Base-by-base conservation (phyloP, 2,888 invertebrate genomes). In the Harpalus rubripes region DNA sequence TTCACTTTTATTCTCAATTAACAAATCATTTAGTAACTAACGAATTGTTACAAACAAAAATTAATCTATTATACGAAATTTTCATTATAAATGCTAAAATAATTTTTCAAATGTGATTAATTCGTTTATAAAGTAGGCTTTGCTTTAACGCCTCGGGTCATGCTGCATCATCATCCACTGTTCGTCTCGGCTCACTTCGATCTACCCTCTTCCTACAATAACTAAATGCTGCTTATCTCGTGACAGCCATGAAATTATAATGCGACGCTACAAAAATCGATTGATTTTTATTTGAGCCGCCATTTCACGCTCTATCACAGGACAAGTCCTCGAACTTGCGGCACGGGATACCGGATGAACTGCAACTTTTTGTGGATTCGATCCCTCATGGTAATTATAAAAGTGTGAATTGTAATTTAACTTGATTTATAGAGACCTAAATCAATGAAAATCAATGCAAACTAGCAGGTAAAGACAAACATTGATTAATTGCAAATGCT, bases 271-370 rank as follows among this genome's bases (percentile, higher is more conserved):
- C 61, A 84, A 65, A 83, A 84, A 84, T 84, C 84, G 84, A 84
- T 84, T 84, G 84, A 84, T 84, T 84, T 78, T 78, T 84, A 78
- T 84, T 84, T 84, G 84, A 84, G 74, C 84, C 84, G 84, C 76
- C 63, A 78, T 84, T 84, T 84, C 84, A 84, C 84, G 84, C 52
- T 84, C 76, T 78, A 76, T 84, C 84, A 84, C 39, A 59, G 56
- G 26, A 63, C 16, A 18, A 61, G 59, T 15, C 59, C 15, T 10
- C 8, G 16, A 12, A 63, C 63, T 63, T 22, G 63, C 10, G 10
- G 63, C 63, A 63, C 63, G 63, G 63, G 63, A 18, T 18, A 16
- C 18, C 22, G 63, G 22, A 63, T 63, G 22, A 63, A 63, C 22
- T n/a, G 63, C 22, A 26, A n/a, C 22, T 63, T 63, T 63, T 63